These are phyloP conservation scores for Gobio occitaniae DNA, from an alignment of 2,797 vertebrate species.

Conservation along the genomic window DNA sequence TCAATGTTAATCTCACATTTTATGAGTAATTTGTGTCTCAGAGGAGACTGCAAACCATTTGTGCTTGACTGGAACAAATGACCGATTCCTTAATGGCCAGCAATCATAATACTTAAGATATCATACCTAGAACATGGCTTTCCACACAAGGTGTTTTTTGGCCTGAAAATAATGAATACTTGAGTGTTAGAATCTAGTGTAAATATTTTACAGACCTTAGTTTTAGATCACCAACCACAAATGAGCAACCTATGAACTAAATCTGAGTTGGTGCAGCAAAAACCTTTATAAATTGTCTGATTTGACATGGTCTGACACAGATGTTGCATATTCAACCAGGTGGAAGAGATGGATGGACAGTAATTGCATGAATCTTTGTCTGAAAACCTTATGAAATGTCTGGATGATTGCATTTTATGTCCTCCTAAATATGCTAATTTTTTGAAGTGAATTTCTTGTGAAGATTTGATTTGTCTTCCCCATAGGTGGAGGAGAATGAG, in stretches of 20 bases:
- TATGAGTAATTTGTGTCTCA: background rate
- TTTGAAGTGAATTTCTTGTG: background rate
- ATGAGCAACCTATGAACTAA: background rate
- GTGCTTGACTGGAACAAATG: background rate
- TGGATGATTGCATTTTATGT: background rate
- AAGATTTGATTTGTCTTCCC: conserved; percentile 11
- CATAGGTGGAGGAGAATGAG: conserved; percentile 96
- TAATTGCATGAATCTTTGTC: background rate
- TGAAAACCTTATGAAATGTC: background rate
- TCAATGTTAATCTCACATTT: background rate
- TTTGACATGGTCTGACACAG: background rate
- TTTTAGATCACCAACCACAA: background rate
- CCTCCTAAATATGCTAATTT: background rate
- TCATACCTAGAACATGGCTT: background rate
- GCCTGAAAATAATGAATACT: conserved; percentile 2
- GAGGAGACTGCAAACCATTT: background rate
- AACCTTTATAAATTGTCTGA: background rate
- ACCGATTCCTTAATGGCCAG: background rate
- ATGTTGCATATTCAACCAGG: background rate
- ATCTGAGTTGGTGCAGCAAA: background rate
- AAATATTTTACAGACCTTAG: background rate
- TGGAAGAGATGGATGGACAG: background rate
- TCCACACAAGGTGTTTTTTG: background rate
- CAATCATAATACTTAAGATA: background rate
- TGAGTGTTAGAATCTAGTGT: background rate